Evolutionary conservation across 2,888 invertebrate genomes (phyloP).

Genomic region (Galerucella calmariensis): DNA sequence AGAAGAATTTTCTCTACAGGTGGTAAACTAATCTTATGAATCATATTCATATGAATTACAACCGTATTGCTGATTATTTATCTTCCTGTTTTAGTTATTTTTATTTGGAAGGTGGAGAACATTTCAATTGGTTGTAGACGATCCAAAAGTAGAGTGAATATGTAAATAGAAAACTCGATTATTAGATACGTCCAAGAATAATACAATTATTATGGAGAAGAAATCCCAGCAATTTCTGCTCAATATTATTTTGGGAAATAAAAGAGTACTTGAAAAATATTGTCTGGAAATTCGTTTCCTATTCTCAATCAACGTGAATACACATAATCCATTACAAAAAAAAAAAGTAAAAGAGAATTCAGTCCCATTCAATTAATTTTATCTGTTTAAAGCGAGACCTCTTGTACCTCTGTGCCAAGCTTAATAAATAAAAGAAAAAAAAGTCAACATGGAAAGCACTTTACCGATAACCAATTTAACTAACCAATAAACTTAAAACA

Average conservation of each 20-base stretch:
- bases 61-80: too few species aligned
- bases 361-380: slow-evolving; percentile 28
- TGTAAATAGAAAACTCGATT: background rate
- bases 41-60: too few species aligned
- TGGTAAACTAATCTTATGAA: too few species aligned
- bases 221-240: background rate
- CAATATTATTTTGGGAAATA: background rate
- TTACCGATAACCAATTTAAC: slow-evolving; percentile 1
- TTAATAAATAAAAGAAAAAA: slow-evolving; percentile 14
- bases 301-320: slow-evolving; percentile 3
- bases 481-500: background rate
- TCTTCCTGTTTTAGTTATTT: too few species aligned
- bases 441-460: background rate
- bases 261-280: slow-evolving; percentile 5
- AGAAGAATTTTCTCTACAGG: too few species aligned
- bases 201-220: background rate
- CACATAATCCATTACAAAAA: slow-evolving; percentile 7
- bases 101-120: background rate
- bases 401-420: slow-evolving; percentile 17
- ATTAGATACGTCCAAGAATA: background rate
- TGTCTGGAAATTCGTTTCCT: slow-evolving; percentile 3
- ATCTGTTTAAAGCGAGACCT: slow-evolving; percentile 25
- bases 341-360: slow-evolving; percentile 7
- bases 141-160: background rate
- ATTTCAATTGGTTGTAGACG: background rate